A percentile compares a stretch with the other conserved stretches of the same genome.
Conservation (phyloP, 2,113 vertebrate genomes). For the Sapayoa aenigma region DNA sequence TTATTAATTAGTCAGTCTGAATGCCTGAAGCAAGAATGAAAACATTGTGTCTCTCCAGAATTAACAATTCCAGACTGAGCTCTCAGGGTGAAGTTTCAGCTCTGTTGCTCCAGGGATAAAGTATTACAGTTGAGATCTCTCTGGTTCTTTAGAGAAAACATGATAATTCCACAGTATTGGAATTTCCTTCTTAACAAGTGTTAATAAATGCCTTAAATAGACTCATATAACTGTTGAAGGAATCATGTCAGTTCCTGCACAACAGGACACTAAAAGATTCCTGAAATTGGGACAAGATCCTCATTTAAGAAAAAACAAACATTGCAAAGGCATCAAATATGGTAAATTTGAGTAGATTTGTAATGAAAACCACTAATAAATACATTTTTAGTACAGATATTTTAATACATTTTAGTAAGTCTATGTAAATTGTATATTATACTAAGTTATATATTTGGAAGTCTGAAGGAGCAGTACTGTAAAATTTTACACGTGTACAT, state of each 20-base stretch:
- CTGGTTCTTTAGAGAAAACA: background rate
- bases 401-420: background rate
- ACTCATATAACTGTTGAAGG: background rate
- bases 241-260: background rate
- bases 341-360: background rate
- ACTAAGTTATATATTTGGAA: background rate
- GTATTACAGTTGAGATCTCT: background rate
- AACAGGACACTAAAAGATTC: background rate
- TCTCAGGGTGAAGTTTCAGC: background rate
- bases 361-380: background rate
- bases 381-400: background rate
- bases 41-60: background rate
- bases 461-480: background rate
- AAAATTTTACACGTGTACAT: background rate
- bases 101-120: background rate
- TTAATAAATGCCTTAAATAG: background rate
- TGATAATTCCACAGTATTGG: background rate
- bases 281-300: background rate
- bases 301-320: background rate
- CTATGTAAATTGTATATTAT: background rate
- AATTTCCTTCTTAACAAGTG: background rate
- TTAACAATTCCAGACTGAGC: background rate
- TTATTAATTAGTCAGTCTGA: background rate
- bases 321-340: background rate
- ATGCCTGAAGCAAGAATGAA: background rate